A percentile compares a stretch with the other conserved stretches of the same genome.
Evolutionary conservation across 2,888 invertebrate genomes (phyloP).

Genomic region (Pristionchus japonicus): DNA sequence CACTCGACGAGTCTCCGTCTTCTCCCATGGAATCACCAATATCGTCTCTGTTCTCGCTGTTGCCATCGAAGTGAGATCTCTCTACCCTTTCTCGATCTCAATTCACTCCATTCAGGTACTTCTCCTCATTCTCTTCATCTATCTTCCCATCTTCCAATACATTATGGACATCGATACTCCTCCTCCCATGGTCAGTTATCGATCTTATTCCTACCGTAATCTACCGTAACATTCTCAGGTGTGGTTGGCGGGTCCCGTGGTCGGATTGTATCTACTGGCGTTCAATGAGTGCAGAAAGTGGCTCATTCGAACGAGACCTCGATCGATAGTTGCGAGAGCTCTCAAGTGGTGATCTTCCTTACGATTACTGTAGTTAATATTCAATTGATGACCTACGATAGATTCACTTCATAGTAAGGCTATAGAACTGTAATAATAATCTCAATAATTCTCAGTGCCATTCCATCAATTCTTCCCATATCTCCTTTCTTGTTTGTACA

Average conservation of each 20-base stretch:
- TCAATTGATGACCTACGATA: too few species aligned
- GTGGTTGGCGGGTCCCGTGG: slow-evolving; percentile 61
- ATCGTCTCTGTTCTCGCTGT: slow-evolving; percentile 72
- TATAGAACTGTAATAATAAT: neutral
- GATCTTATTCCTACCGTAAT: neutral
- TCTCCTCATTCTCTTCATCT: slow-evolving; percentile 72
- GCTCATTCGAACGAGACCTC: slow-evolving; percentile 61
- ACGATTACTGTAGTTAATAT: neutral
- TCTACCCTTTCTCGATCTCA: too few species aligned
- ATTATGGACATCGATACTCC: slow-evolving; percentile 73
- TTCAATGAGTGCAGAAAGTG: slow-evolving; percentile 72
- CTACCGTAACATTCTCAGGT: slow-evolving; percentile 3
- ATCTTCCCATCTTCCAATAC: slow-evolving; percentile 73
- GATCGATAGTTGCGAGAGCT: slow-evolving; percentile 56
- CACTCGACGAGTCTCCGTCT: slow-evolving; percentile 73
- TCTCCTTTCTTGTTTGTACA: slow-evolving; percentile 7
- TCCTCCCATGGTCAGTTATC: slow-evolving; percentile 65
- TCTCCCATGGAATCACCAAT: slow-evolving; percentile 72
- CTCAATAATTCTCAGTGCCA: neutral
- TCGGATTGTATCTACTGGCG: slow-evolving; percentile 68
- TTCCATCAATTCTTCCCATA: neutral
- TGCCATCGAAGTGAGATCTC: slow-evolving; percentile 69
- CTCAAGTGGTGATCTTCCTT: slow-evolving; percentile 59
- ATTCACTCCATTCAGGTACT: slow-evolving; percentile 63
- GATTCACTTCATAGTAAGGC: neutral